Percentiles rank a stretch among this genome's conserved stretches.
phyloP scores from a whole-genome alignment of 1,140 invertebrate species.

The Drepana arcuata region DNA sequence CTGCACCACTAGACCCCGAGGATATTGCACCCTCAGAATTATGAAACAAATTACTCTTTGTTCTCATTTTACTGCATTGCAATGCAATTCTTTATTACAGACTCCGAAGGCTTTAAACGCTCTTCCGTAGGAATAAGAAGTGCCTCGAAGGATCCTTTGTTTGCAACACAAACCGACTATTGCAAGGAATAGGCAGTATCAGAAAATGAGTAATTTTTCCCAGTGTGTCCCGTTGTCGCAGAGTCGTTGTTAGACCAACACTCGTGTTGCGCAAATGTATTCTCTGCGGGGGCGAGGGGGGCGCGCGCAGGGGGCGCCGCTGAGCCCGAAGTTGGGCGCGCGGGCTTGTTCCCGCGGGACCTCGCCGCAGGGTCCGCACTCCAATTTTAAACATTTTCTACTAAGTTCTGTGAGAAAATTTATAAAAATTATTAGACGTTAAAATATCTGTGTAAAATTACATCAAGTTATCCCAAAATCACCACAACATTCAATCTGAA shows the following conservation, averaged over 20 bases:
- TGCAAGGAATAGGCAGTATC: slow-evolving; percentile 18
- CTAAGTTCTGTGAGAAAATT: too few species aligned
- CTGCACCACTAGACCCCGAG: too few species aligned
- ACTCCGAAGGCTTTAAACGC: slow-evolving; percentile 5
- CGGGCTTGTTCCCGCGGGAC: slow-evolving; percentile 55
- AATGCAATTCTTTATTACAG: slow-evolving; percentile 27
- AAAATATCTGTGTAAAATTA: too few species aligned
- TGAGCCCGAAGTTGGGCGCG: slow-evolving; percentile 66
- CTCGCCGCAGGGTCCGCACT: slow-evolving; percentile 48
- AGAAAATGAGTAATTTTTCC: slow-evolving; percentile 63
- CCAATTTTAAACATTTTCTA: too few species aligned
- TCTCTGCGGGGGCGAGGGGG: slow-evolving; percentile 49
- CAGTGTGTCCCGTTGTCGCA: slow-evolving; percentile 52
- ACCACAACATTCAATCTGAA: background rate
- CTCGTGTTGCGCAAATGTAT: slow-evolving; percentile 67
- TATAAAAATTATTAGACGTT: too few species aligned
- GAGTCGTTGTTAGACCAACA: slow-evolving; percentile 60
- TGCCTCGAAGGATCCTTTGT: slow-evolving; percentile 25
- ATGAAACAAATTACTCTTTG: slow-evolving; percentile 43
- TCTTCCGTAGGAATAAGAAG: slow-evolving; percentile 2
- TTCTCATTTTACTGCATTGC: slow-evolving; percentile 30
- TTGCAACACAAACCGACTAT: slow-evolving; percentile 22
- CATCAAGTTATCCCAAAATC: too few species aligned
- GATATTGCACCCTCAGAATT: slow-evolving; percentile 43
- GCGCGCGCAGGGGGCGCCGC: slow-evolving; percentile 35